Evolutionary conservation across 2,113 vertebrate species (phyloP).

Genomic region (Rhynchomys soricoides): DNA sequence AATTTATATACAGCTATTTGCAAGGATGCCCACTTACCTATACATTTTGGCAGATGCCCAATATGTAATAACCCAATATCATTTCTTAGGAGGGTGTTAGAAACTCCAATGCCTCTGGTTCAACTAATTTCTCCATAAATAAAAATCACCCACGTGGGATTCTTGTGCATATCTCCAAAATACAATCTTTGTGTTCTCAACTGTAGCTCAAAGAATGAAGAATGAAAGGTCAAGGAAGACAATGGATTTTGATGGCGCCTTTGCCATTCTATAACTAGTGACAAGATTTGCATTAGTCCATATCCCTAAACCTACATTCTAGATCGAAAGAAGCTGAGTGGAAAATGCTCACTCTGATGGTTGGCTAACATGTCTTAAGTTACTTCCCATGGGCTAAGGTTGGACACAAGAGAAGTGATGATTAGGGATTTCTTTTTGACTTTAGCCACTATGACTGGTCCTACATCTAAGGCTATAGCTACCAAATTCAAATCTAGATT

Average conservation of each 20-base stretch:
- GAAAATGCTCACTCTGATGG: not conserved
- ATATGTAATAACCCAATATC: not conserved
- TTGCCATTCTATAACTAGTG: not conserved
- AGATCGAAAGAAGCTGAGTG: not conserved
- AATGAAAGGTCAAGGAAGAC: not conserved
- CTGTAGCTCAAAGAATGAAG: not conserved
- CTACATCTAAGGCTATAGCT: not conserved
- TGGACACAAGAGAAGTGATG: not conserved
- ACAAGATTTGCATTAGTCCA: not conserved
- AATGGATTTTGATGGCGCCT: not conserved
- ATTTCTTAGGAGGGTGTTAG: not conserved
- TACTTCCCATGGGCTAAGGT: not conserved
- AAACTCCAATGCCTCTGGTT: not conserved
- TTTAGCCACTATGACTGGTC: not conserved
- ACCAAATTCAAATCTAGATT: not conserved
- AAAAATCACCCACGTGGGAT: not conserved
- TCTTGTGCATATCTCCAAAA: not conserved
- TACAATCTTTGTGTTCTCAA: not conserved
- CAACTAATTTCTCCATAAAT: not conserved
- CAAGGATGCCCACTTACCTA: not conserved
- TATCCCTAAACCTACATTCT: not conserved
- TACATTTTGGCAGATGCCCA: not conserved
- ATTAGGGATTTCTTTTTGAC: not conserved
- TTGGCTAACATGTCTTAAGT: not conserved
- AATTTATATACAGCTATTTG: not conserved